Percentiles rank a stretch among this genome's conserved stretches.
Conservation (phyloP, 2,113 vertebrate species). For the Lasiurus borealis region DNA sequence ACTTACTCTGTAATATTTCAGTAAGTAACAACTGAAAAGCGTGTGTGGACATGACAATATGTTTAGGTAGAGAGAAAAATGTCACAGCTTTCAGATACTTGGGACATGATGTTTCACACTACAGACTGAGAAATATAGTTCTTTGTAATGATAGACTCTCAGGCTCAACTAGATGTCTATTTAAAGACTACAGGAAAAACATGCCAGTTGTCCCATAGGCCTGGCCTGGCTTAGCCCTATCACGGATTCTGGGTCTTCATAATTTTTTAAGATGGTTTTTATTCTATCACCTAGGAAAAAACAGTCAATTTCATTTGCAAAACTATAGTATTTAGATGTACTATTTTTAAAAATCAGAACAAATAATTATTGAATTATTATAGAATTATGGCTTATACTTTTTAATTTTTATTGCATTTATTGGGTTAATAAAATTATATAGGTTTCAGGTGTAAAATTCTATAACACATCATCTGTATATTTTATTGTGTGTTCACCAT, state of each 20-base stretch:
- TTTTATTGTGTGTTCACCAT: background rate
- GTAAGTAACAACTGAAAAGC: background rate
- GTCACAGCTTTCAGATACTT: background rate
- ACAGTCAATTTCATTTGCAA: background rate
- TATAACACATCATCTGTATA: background rate
- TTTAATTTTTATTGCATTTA: background rate
- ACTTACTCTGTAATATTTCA: background rate
- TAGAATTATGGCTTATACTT: background rate
- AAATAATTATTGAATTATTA: constrained; percentile 25
- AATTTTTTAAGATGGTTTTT: background rate
- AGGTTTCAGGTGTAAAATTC: background rate
- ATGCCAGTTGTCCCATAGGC: background rate
- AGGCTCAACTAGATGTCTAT: background rate
- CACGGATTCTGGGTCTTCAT: background rate
- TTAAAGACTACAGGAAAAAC: background rate
- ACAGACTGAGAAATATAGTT: background rate
- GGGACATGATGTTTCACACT: background rate
- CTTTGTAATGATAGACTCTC: background rate
- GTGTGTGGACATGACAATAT: accelerated
- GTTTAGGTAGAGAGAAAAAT: background rate
- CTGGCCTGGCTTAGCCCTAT: background rate
- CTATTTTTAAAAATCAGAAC: background rate
- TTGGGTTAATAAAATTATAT: background rate
- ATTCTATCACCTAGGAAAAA: background rate
- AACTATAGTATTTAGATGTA: background rate